Conservation (phyloP, 2,113 vertebrate species). For the Melanerpes formicivorus region DNA sequence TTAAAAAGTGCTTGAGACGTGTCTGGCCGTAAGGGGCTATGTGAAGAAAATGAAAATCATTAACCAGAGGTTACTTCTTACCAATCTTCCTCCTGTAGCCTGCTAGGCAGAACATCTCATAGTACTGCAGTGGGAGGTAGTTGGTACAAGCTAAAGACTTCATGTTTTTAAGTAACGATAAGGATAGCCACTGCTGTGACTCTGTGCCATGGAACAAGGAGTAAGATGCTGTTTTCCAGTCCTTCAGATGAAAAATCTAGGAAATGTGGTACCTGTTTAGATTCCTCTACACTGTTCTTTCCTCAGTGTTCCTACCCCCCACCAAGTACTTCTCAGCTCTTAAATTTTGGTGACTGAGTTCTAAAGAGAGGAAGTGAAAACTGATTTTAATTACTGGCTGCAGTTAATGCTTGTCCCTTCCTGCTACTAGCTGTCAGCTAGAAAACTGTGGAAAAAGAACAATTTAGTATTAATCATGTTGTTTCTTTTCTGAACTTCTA, state of each 20-base stretch:
- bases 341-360: neutral
- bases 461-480: neutral
- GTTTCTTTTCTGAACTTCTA: neutral
- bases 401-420: neutral
- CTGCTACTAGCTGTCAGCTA: neutral
- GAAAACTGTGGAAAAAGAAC: neutral
- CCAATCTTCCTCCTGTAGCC: neutral
- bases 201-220: accelerated
- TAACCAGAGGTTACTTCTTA: neutral
- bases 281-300: neutral
- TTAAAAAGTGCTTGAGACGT: neutral
- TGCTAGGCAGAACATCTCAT: neutral
- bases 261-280: neutral
- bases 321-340: neutral
- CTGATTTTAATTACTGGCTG: neutral
- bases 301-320: neutral
- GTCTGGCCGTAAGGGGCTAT: neutral
- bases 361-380: neutral
- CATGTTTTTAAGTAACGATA: neutral
- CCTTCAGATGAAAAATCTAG: neutral
- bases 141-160: neutral
- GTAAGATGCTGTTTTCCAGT: neutral
- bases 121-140: neutral
- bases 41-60: neutral
- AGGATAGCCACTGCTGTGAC: neutral